Percentiles rank a stretch among this genome's conserved stretches.
These are phyloP conservation scores for Drosophila guanche DNA, from an alignment of 1,140 invertebrate species.

Conservation along the genomic window DNA sequence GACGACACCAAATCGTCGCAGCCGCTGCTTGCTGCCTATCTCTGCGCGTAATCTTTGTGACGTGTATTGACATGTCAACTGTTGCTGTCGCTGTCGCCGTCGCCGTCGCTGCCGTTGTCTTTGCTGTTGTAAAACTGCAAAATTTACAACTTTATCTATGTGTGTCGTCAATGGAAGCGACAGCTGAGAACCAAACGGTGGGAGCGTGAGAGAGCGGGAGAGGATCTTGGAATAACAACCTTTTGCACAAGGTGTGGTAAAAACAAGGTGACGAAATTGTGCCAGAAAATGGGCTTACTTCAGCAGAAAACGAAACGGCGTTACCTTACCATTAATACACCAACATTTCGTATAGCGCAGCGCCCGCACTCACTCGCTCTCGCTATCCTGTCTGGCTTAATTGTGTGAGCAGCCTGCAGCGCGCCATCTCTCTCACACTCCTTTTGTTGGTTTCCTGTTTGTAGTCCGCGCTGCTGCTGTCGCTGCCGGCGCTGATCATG, in stretches of 20 bases:
- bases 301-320: too few species aligned
- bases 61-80: constrained; percentile 77
- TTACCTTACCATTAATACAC: too few species aligned
- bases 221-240: constrained; percentile 45
- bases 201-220: background rate
- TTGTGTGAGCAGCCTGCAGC: background rate
- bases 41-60: constrained; percentile 39
- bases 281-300: too few species aligned
- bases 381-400: constrained; percentile 1
- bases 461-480: constrained; percentile 59
- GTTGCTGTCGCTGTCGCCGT: constrained; percentile 30
- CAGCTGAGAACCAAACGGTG: background rate
- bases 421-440: constrained; percentile 4
- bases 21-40: constrained; percentile 17
- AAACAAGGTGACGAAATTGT: too few species aligned
- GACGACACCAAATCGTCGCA: constrained; percentile 32
- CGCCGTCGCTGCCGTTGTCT: constrained; percentile 39
- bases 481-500: constrained; percentile 54
- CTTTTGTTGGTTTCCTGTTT: constrained; percentile 73
- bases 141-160: constrained; percentile 81
- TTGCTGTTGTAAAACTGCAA: constrained; percentile 49
- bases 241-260: constrained; percentile 43
- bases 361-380: constrained; percentile 1
- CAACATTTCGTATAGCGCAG: background rate
- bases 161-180: constrained; percentile 49